These are phyloP conservation scores for Pipistrellus pygmaeus DNA, from an alignment of 2,797 vertebrate species.

Conservation along the genomic window DNA sequence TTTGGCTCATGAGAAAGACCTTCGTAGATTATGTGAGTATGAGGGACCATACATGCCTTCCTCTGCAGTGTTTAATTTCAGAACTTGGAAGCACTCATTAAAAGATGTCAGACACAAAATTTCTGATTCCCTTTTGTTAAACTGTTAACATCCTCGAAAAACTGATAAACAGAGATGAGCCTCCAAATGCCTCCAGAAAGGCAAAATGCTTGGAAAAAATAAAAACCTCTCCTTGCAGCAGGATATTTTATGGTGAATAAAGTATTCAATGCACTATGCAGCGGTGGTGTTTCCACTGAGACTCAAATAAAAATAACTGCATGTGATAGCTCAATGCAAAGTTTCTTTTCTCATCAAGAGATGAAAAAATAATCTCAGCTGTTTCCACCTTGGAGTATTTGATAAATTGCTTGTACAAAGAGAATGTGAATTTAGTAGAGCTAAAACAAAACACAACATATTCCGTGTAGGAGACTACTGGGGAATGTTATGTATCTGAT, in stretches of 20 bases:
- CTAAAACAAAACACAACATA: conserved; percentile 59
- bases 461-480: background rate
- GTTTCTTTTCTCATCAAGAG: conserved; percentile 74
- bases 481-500: background rate
- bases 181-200: conserved; percentile 67
- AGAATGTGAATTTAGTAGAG: conserved; percentile 38
- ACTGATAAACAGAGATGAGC: conserved; percentile 56
- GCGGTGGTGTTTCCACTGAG: conserved; percentile 65
- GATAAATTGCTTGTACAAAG: conserved; percentile 60
- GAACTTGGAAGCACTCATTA: background rate
- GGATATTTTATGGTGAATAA: conserved; percentile 83
- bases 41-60: background rate
- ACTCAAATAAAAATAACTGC: conserved; percentile 78
- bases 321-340: conserved; percentile 67
- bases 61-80: background rate
- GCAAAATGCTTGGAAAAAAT: conserved; percentile 56
- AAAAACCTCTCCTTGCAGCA: conserved; percentile 66
- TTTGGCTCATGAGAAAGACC: background rate
- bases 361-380: conserved; percentile 19
- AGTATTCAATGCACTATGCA: conserved; percentile 71
- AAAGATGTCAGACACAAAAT: conserved; percentile 47
- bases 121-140: conserved; percentile 63
- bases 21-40: background rate
- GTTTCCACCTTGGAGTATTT: conserved; percentile 53
- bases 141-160: conserved; percentile 67